phyloP scores from a whole-genome alignment of 53 echinoderm and acorn worm species.

The Zoroaster sp. region DNA sequence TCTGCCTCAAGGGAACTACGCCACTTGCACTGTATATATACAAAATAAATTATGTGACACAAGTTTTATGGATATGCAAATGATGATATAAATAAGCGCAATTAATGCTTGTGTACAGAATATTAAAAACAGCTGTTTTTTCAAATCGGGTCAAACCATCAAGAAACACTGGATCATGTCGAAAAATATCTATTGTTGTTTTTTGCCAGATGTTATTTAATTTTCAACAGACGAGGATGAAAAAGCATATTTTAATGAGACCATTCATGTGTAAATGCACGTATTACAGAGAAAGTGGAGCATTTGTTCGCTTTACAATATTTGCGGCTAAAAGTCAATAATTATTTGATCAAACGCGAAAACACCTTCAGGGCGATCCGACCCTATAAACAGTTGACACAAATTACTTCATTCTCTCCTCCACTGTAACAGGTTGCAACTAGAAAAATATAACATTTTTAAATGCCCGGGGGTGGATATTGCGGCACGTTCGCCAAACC shows the following conservation, averaged over 20 bases:
- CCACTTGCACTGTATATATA: no score
- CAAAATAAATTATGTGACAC: no score
- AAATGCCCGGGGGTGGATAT: background rate
- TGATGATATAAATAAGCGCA: no score
- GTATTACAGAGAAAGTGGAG: background rate
- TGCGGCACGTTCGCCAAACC: background rate
- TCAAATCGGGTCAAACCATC: background rate
- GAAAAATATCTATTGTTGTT: background rate
- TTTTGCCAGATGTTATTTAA: background rate
- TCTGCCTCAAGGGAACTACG: no score
- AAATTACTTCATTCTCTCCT: background rate
- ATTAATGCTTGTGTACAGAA: background rate
- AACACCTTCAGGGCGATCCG: background rate
- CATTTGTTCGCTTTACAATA: background rate
- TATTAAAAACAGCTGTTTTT: background rate
- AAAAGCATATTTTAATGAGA: background rate
- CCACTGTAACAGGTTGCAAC: conserved; percentile 35
- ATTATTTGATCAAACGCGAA: background rate
- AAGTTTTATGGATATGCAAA: no score
- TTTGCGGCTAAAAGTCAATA: background rate
- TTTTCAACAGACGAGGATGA: background rate
- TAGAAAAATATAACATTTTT: background rate
- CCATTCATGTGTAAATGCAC: background rate
- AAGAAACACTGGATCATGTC: background rate
- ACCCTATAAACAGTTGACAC: background rate